phyloP scores from a whole-genome alignment of 2,888 invertebrate species.

The Urechis unicinctus region DNA sequence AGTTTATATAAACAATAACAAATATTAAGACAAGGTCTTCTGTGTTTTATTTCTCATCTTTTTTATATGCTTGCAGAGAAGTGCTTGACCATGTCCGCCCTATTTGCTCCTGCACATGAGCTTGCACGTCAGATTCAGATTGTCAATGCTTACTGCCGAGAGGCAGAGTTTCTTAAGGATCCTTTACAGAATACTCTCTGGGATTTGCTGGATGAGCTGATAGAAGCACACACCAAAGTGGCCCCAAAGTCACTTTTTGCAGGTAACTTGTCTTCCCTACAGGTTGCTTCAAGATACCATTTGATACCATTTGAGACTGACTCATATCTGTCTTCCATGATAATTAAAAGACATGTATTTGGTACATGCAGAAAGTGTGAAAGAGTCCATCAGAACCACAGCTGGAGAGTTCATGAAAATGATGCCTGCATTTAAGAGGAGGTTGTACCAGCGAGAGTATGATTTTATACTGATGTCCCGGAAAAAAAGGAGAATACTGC shows the following conservation, averaged over 20 bases:
- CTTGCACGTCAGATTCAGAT: conserved; percentile 38
- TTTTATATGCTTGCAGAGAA: conserved; percentile 29
- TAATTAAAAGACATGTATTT: neutral
- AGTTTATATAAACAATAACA: too few species aligned
- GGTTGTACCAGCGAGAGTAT: conserved; percentile 42
- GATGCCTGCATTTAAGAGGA: conserved; percentile 37
- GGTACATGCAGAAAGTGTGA: conserved; percentile 32
- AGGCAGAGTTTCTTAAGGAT: conserved; percentile 38
- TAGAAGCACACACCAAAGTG: conserved; percentile 31
- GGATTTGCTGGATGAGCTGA: conserved; percentile 41
- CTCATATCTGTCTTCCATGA: neutral
- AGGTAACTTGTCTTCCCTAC: conserved; percentile 22
- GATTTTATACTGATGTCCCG: conserved; percentile 39
- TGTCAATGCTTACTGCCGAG: conserved; percentile 41
- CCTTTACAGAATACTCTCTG: conserved; percentile 39
- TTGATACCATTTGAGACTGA: neutral
- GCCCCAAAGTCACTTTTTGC: conserved; percentile 38
- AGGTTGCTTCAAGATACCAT: neutral
- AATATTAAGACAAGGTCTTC: too few species aligned
- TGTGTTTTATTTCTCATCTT: neutral
- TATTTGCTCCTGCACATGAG: conserved; percentile 44
- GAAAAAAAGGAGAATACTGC: conserved; percentile 33
- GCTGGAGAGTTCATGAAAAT: conserved; percentile 34
- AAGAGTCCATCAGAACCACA: conserved; percentile 35
- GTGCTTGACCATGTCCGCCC: conserved; percentile 27